These are phyloP conservation scores for Drosophila melanogaster DNA, from an alignment of 1,140 invertebrate species.

Conservation along the genomic window DNA sequence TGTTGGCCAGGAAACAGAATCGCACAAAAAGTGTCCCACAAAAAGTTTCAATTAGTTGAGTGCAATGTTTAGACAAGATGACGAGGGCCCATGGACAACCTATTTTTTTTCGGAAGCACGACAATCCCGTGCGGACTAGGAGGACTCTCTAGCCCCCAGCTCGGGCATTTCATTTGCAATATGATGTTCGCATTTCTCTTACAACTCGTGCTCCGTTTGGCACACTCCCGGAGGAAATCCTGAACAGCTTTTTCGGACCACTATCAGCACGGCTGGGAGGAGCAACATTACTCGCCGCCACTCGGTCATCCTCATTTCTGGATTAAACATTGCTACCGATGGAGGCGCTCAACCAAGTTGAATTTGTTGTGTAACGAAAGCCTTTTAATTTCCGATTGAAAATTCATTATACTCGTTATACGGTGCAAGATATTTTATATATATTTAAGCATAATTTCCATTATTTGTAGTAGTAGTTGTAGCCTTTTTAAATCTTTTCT, in stretches of 20 bases:
- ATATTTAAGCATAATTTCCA: too few species aligned
- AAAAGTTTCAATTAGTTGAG: constrained; percentile 70
- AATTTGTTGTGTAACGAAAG: constrained; percentile 11
- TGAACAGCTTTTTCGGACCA: constrained; percentile 31
- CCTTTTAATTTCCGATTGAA: constrained; percentile 1
- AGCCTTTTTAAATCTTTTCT: too few species aligned
- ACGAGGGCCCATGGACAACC: constrained; percentile 17
- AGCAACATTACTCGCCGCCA: constrained; percentile 6
- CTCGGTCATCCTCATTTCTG: constrained; percentile 22
- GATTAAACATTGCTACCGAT: constrained; percentile 21
- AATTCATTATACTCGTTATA: neutral
- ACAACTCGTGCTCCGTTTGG: constrained; percentile 17
- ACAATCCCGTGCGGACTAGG: constrained; percentile 16
- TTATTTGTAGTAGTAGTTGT: too few species aligned
- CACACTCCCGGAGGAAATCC: constrained; percentile 57
- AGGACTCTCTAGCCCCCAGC: neutral
- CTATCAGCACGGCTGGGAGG: constrained; percentile 24
- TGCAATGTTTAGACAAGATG: constrained; percentile 42
- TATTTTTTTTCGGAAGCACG: constrained; percentile 12
- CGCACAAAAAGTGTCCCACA: constrained; percentile 42
- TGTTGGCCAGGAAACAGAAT: constrained; percentile 17
- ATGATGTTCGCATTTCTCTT: constrained; percentile 17
- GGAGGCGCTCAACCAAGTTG: constrained; percentile 16
- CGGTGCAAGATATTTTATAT: too few species aligned
- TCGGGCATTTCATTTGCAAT: constrained; percentile 39